Evolutionary conservation across 2,888 invertebrate species (phyloP).

Genomic region (Biston betularia): DNA sequence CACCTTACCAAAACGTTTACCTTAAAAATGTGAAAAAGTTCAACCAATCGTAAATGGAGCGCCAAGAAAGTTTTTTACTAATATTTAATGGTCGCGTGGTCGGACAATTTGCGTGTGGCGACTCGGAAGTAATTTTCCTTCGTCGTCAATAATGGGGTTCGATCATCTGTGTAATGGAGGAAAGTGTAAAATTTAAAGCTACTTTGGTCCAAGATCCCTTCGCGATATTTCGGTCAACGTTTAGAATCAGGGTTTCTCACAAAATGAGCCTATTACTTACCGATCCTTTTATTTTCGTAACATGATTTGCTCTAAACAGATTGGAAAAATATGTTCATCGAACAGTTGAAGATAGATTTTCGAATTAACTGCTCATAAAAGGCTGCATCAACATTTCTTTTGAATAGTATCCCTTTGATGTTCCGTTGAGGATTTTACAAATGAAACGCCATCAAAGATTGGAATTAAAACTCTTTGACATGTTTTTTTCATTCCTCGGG

Average conservation of each 20-base stretch:
- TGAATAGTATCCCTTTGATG: constrained; percentile 35
- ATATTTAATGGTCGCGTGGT: constrained; percentile 45
- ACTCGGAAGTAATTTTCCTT: constrained; percentile 69
- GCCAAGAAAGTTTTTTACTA: constrained; percentile 38
- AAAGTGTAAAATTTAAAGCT: constrained; percentile 61
- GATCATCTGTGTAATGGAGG: constrained; percentile 58
- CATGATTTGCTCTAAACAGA: constrained; percentile 4
- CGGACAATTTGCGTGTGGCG: constrained; percentile 61
- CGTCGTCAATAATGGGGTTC: constrained; percentile 61
- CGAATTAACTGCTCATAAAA: constrained; percentile 30
- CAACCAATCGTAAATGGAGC: constrained; percentile 34
- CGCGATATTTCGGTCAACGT: constrained; percentile 42
- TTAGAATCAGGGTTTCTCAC: constrained; percentile 30
- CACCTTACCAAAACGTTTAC: constrained; percentile 1
- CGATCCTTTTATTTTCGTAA: constrained; percentile 26
- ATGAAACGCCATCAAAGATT: constrained; percentile 36
- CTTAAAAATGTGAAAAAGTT: constrained; percentile 27
- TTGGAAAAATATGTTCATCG: constrained; percentile 18
- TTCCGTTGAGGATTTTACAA: constrained; percentile 33
- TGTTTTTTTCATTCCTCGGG: constrained; percentile 27
- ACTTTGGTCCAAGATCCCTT: constrained; percentile 44
- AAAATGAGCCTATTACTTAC: constrained; percentile 25
- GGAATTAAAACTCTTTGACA: constrained; percentile 35
- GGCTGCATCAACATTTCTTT: constrained; percentile 33
- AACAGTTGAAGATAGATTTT: constrained; percentile 22